A percentile compares a stretch with the other conserved stretches of the same genome.
Conservation (phyloP, 1,140 invertebrate species). For the Caenorhabditis remanei region DNA sequence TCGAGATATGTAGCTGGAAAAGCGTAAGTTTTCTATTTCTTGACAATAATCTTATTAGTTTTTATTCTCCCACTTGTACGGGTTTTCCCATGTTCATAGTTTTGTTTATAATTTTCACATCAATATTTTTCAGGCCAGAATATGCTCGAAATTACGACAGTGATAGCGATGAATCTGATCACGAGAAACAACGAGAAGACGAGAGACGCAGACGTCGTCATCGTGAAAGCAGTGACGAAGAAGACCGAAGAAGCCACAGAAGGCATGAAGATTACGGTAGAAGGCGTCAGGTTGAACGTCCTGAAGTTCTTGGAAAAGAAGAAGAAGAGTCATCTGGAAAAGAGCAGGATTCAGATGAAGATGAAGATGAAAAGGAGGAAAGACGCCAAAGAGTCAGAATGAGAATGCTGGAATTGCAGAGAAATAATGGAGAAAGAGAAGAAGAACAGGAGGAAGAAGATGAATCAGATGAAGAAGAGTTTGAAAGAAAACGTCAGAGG, state of each 20-base stretch:
- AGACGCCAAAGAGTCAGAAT: conserved; percentile 53
- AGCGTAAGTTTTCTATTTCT: conserved; percentile 71
- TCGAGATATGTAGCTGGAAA: conserved; percentile 80
- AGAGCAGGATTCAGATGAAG: conserved; percentile 59
- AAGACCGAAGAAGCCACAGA: conserved; percentile 12
- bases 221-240: conserved; percentile 32
- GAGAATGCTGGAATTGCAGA: conserved; percentile 52
- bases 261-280: conserved; percentile 38
- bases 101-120: neutral
- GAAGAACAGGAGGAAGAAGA: conserved; percentile 81
- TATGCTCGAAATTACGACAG: conserved; percentile 75
- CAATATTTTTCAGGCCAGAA: conserved; percentile 75
- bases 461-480: conserved; percentile 83
- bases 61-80: neutral
- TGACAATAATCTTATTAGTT: neutral
- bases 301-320: conserved; percentile 53
- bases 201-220: conserved; percentile 23
- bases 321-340: conserved; percentile 31
- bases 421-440: conserved; percentile 53
- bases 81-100: neutral
- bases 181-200: conserved; percentile 79
- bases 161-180: conserved; percentile 81
- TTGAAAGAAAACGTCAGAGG: conserved; percentile 85
- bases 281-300: conserved; percentile 38
- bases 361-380: conserved; percentile 59